A percentile compares a stretch with the other conserved stretches of the same genome.
phyloP scores from a whole-genome alignment of 2,797 vertebrate genomes.

The Clamator glandarius region DNA sequence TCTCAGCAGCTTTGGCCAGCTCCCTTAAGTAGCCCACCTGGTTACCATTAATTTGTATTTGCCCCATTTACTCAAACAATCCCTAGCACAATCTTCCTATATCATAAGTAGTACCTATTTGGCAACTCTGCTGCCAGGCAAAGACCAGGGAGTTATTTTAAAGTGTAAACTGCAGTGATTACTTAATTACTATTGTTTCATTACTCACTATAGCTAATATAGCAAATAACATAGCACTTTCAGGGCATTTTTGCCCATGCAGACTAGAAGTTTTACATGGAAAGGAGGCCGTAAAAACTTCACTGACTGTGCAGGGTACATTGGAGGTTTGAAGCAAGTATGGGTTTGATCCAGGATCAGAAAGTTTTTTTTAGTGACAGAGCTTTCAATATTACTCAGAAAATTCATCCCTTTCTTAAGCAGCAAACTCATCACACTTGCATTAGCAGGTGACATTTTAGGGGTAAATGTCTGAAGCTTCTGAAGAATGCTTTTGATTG shows the following conservation, averaged over 20 bases:
- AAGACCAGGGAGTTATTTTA: background rate
- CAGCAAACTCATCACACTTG: background rate
- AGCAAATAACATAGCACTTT: background rate
- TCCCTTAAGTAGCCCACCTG: background rate
- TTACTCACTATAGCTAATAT: background rate
- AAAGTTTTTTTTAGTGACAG: conserved; percentile 3
- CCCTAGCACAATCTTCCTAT: background rate
- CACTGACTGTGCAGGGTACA: background rate
- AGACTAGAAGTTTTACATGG: background rate
- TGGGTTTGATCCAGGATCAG: background rate
- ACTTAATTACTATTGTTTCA: background rate
- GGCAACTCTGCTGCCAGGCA: background rate
- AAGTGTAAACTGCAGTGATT: background rate
- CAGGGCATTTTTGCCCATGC: background rate
- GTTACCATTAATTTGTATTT: background rate
- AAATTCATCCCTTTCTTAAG: background rate
- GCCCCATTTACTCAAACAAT: background rate
- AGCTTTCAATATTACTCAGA: background rate
- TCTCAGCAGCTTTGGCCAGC: background rate
- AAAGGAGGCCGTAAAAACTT: background rate
- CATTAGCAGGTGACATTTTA: conserved; percentile 33
- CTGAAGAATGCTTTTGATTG: conserved; percentile 3
- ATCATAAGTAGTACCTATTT: background rate
- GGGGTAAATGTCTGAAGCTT: conserved; percentile 24
- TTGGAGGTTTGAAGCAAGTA: background rate